Base-by-base conservation (phyloP, 2,888 invertebrate genomes). In the Drosophila koepferae region DNA sequence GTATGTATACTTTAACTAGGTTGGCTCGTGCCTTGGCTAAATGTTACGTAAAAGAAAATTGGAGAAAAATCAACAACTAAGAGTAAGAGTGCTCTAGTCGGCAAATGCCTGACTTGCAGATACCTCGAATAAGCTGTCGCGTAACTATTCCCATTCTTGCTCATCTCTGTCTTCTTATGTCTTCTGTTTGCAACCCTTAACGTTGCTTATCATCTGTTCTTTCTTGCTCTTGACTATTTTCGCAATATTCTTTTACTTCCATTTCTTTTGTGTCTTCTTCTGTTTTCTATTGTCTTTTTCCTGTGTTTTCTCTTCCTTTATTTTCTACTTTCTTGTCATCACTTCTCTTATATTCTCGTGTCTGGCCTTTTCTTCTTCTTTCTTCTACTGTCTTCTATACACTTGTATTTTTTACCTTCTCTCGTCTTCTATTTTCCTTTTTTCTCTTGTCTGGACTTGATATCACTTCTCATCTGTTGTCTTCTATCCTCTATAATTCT, bases 41-140 rank as follows among this genome's bases (percentile, higher is more conserved):
- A 46, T 68, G 71, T 85, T 85, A 85, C 81, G 85, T 85, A 85
- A 85, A 88, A 72, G 89, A 85, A 85, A 85, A 85, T 59, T 66
- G 61, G 58, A 48, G 48, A 55, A 63, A 65, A 72, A 72, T 69
- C 74, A 61, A 66, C 63, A 62, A 62, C 18, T 51, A 51, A 51
- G 34, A 51, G 34, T 51, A 51, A 51, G 34, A 51, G 51, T 51
- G 34, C 51, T 51, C 18, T 20, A 20, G 20, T 34, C 51, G 51
- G 34, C 18, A 14, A 14, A 20, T 51, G 34, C 34, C 18, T 4
- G 51, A 51, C 36, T 36, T 1, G 18, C 0, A 20, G 12, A 36
- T 51, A 51, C 36, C 34, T 8, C 20, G 14, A 14, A 1, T 14
- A 36, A 8, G 8, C 6, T 18, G 10, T 9, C 4, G 23, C 8